Evolutionary conservation across 1,140 invertebrate genomes (phyloP), one percentile per base, ranked within the genome.

Genomic region (Phymastichus coffea): DNA sequence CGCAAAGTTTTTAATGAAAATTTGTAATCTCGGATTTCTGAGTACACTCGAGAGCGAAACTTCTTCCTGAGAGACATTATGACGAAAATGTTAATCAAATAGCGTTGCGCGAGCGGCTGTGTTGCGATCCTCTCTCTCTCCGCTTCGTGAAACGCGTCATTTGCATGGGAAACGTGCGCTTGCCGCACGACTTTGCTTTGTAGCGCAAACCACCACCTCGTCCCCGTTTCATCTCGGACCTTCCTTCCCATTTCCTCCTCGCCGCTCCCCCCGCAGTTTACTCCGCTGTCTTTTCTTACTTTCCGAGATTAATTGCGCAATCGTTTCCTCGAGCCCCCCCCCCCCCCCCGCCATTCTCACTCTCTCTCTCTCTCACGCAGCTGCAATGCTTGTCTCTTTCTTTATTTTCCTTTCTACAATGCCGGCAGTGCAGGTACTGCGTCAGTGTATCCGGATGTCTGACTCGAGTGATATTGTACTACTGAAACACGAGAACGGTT

Each of bases 1-100:
- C 10, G 44, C 44, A 70, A 73, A 73, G 67, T 73, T 73, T 73
- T 73, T 73, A 73, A 73, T 73, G 70, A 73, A 72, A 73, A 73
- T 73, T 70, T 70, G 71, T 73, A 73, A 73, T 70, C 65, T 64
- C 46, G 58, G 63, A 65, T 70, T 67, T 70, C 58, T 28, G 61
- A 64, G 48, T 63, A 61, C 40, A 43, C 33, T 33, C 12, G 20
- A 22, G 26, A 26, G n/a, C 28, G 26, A 47, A 47, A 23, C 33
- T 48, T 46, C 43, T 19, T 43, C 4, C 40, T 20, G 4, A 41
- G 28, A 35, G 52, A 61, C 44, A 57, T 57, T 59, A 58, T 56
- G 62, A 73, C 60, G 65, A 70, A 71, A 73, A 70, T 73, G 69
- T 70, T 72, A 73, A 73, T 73, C 64, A 68, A 70, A 70, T 49